phyloP scores from a whole-genome alignment of 2,888 invertebrate genomes.

The Troides aeacus region DNA sequence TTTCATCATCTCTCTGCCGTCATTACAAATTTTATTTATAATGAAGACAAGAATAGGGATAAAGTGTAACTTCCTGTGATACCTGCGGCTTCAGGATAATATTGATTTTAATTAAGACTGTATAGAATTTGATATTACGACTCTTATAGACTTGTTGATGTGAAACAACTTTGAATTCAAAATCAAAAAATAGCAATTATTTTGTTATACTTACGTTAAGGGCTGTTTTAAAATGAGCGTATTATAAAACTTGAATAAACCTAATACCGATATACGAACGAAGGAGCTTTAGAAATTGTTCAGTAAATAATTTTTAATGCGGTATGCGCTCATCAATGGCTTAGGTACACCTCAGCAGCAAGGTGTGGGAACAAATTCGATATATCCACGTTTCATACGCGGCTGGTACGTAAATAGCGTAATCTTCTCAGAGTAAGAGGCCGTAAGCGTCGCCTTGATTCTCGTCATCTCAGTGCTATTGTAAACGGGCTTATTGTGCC shows the following conservation, averaged over 20 bases:
- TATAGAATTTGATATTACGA: no score
- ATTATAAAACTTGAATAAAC: background rate
- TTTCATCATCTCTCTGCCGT: background rate
- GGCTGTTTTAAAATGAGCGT: background rate
- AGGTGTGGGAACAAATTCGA: conserved; percentile 27
- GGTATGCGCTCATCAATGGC: conserved; percentile 20
- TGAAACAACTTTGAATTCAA: background rate
- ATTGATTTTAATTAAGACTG: background rate
- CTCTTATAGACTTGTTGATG: background rate
- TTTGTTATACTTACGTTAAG: background rate
- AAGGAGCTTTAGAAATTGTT: conserved; percentile 6
- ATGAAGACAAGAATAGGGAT: background rate
- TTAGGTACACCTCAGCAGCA: conserved; percentile 21
- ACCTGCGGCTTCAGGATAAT: background rate
- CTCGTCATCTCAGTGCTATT: conserved; percentile 66
- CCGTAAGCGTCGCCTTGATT: conserved; percentile 59
- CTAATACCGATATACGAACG: background rate
- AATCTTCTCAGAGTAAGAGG: conserved; percentile 60
- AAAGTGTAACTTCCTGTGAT: background rate
- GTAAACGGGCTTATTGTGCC: conserved; percentile 69
- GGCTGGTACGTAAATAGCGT: conserved; percentile 59
- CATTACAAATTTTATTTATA: background rate
- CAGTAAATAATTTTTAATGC: conserved; percentile 8
- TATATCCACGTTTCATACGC: conserved; percentile 27
- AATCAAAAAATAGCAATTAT: background rate